Conservation (phyloP, 2,113 vertebrate genomes). For the Odocoileus virginianus region DNA sequence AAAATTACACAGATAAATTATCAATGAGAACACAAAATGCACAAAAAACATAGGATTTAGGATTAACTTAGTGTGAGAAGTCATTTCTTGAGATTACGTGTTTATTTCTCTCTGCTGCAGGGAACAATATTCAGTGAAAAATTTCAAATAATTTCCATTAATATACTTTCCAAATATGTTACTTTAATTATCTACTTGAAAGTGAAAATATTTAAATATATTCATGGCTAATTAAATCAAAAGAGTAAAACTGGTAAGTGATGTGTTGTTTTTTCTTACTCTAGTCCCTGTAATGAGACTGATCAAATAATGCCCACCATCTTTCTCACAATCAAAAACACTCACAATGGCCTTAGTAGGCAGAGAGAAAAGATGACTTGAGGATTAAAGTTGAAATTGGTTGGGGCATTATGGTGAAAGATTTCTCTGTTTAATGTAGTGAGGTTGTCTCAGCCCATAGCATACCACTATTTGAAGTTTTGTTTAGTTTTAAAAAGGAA, state of each 20-base stretch:
- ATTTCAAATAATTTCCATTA: not conserved
- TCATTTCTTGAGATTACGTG: not conserved
- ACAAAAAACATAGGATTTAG: not conserved
- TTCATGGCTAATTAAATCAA: not conserved
- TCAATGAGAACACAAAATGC: not conserved
- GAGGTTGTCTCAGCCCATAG: not conserved
- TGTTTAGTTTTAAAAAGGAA: not conserved
- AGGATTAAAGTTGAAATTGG: not conserved
- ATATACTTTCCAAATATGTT: not conserved
- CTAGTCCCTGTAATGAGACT: not conserved
- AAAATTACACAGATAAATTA: constrained; percentile 3
- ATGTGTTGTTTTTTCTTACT: not conserved
- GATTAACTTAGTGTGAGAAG: not conserved
- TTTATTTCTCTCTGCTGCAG: not conserved
- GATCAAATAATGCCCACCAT: not conserved
- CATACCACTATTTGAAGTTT: not conserved
- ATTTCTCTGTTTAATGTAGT: not conserved
- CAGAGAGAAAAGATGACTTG: not conserved
- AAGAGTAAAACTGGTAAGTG: not conserved
- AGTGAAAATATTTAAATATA: constrained; percentile 16
- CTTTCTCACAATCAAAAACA: not conserved
- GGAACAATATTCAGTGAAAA: not conserved
- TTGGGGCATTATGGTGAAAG: not conserved
- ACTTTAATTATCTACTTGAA: not conserved
- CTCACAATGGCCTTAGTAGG: not conserved